These are phyloP conservation scores for Rhynchotus rufescens DNA, from an alignment of 2,797 vertebrate species.

Conservation along the genomic window DNA sequence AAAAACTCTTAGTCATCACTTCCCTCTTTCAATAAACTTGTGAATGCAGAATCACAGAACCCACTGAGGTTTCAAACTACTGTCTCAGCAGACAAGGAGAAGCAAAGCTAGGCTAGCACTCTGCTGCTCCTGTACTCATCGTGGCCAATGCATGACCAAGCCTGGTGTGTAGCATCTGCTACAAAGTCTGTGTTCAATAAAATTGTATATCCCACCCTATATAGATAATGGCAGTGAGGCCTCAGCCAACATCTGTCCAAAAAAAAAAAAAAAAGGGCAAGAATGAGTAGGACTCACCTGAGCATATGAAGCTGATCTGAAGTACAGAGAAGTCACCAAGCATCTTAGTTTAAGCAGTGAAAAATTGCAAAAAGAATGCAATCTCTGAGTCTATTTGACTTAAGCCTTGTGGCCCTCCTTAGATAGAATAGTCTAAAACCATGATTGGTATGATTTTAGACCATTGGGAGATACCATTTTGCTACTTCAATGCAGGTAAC, in stretches of 20 bases:
- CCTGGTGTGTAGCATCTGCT: not conserved
- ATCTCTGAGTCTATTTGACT: not conserved
- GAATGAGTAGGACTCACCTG: not conserved
- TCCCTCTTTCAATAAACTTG: not conserved
- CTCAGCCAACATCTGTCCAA: not conserved
- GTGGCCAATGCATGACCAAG: not conserved
- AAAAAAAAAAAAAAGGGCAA: not conserved
- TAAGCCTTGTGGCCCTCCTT: not conserved
- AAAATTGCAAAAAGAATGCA: not conserved
- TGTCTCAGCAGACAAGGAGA: not conserved
- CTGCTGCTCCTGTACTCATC: not conserved
- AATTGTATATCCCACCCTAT: not conserved
- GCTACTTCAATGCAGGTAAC: not conserved
- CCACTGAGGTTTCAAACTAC: not conserved
- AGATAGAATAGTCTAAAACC: not conserved
- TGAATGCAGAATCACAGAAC: not conserved
- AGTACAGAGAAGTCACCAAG: no score
- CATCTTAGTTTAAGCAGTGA: not conserved
- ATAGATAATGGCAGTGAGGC: not conserved
- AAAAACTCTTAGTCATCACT: not conserved
- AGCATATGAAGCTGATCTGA: no score
- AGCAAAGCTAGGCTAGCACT: not conserved
- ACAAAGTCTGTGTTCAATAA: not conserved
- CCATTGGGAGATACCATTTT: not conserved
- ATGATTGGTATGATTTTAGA: not conserved